phyloP scores from a whole-genome alignment of 2,888 invertebrate species.

The Cephus sareptanus region DNA sequence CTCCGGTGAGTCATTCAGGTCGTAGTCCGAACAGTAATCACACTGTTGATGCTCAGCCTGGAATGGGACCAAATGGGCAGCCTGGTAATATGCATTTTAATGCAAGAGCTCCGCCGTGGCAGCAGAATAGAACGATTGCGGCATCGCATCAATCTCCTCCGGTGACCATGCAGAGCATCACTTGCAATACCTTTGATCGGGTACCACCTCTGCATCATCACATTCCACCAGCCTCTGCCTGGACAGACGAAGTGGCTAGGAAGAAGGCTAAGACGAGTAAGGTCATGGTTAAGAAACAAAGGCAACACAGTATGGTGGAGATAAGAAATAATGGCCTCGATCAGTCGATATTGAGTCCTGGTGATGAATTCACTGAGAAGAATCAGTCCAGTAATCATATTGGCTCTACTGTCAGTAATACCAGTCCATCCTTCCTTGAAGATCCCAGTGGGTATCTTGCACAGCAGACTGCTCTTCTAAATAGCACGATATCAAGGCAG shows the following conservation, averaged over 20 bases:
- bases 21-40: slow-evolving; percentile 52
- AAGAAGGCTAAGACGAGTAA: slow-evolving; percentile 70
- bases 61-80: slow-evolving; percentile 48
- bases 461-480: slow-evolving; percentile 88
- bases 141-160: slow-evolving; percentile 39
- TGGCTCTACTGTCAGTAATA: slow-evolving; percentile 55
- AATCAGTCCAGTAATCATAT: slow-evolving; percentile 30
- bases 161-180: slow-evolving; percentile 53
- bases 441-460: slow-evolving; percentile 92
- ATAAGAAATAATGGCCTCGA: slow-evolving; percentile 56
- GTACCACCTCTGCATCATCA: slow-evolving; percentile 81
- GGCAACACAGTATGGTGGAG: slow-evolving; percentile 67
- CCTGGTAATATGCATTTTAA: slow-evolving; percentile 51
- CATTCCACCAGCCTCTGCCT: slow-evolving; percentile 70
- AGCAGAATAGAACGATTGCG: slow-evolving; percentile 64
- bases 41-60: slow-evolving; percentile 49
- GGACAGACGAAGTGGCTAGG: slow-evolving; percentile 71
- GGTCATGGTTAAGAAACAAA: slow-evolving; percentile 68
- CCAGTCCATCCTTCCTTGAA: slow-evolving; percentile 87
- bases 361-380: slow-evolving; percentile 53
- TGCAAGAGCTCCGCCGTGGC: slow-evolving; percentile 72
- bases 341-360: slow-evolving; percentile 45
- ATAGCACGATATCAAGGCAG: slow-evolving; percentile 83
- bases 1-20: slow-evolving; percentile 47
- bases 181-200: slow-evolving; percentile 74